Evolutionary conservation across 2,113 vertebrate species (phyloP).

Genomic region (Aphyosemion australe): DNA sequence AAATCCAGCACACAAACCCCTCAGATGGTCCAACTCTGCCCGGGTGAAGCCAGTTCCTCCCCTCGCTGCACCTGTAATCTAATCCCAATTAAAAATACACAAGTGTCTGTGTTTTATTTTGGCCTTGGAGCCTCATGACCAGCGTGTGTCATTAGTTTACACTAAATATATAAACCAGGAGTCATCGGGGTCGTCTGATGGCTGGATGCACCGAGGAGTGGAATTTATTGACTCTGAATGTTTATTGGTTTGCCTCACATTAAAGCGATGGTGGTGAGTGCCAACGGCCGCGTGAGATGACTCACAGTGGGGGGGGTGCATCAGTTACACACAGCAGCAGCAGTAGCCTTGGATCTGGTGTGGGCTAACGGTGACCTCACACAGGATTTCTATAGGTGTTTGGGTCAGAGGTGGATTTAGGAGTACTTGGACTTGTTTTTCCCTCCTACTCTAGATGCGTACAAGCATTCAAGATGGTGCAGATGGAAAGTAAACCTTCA

Average conservation of each 20-base stretch:
- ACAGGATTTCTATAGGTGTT: slow-evolving; percentile 13
- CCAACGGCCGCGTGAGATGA: slow-evolving; percentile 33
- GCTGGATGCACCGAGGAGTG: slow-evolving; percentile 16
- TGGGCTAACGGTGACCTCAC: slow-evolving; percentile 18
- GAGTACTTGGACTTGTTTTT: too few relatives aligned
- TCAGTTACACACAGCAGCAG: slow-evolving; percentile 5
- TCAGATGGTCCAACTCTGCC: slow-evolving; percentile 22
- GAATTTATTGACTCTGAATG: slow-evolving; percentile 33
- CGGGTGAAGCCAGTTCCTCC: neutral
- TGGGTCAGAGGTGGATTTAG: too few relatives aligned
- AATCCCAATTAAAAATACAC: slow-evolving; percentile 66
- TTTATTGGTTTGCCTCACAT: slow-evolving; percentile 42
- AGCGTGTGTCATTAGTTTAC: slow-evolving; percentile 45
- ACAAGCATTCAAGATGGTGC: too few relatives aligned
- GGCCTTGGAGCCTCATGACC: slow-evolving; percentile 40
- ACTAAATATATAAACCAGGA: slow-evolving; percentile 59
- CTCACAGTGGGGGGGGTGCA: slow-evolving; percentile 5
- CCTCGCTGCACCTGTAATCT: slow-evolving; percentile 46
- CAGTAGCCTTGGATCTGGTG: slow-evolving; percentile 4
- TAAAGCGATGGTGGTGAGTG: slow-evolving; percentile 28
- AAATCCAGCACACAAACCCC: slow-evolving; percentile 16
- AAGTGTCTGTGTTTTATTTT: slow-evolving; percentile 55
- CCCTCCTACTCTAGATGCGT: too few relatives aligned
- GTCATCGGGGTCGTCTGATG: slow-evolving; percentile 42
- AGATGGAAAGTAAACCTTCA: too few relatives aligned